Conservation (phyloP, 2,113 vertebrate species). For the Oryzias javanicus region DNA sequence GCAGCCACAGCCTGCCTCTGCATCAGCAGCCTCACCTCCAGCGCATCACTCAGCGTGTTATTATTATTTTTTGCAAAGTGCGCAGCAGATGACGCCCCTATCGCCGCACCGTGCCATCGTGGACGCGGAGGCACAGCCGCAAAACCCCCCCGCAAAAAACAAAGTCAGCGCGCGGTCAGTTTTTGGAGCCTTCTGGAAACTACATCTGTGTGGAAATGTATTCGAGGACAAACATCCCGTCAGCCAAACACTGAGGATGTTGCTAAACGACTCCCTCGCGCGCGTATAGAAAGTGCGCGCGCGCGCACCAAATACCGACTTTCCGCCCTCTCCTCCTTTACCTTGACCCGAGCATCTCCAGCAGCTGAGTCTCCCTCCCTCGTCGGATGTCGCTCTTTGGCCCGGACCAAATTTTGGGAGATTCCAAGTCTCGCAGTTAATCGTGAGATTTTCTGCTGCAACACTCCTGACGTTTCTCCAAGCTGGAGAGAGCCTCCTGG, state of each 20-base stretch:
- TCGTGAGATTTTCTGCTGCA: conserved; percentile 68
- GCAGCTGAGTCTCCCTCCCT: conserved; percentile 20
- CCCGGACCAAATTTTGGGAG: conserved; percentile 52
- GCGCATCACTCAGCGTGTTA: conserved; percentile 42
- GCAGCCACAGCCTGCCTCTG: conserved; percentile 42
- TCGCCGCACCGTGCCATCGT: conserved; percentile 31
- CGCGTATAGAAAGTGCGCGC: too few relatives aligned
- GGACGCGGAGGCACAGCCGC: conserved; percentile 31
- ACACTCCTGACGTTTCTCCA: conserved; percentile 57
- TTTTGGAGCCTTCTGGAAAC: conserved; percentile 9
- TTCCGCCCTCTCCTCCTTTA: conserved; percentile 35
- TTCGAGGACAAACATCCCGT: conserved; percentile 34
- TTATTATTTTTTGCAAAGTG: conserved; percentile 53
- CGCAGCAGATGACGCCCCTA: conserved; percentile 67
- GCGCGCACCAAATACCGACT: too few relatives aligned
- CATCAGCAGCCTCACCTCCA: conserved; percentile 47
- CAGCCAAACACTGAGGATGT: conserved; percentile 31
- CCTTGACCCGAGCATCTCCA: conserved; percentile 56
- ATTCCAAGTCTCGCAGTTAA: conserved; percentile 66
- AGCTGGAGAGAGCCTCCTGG: conserved; percentile 35
- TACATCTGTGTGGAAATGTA: conserved; percentile 2
- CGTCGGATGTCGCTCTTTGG: conserved; percentile 70
- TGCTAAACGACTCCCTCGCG: too few relatives aligned
- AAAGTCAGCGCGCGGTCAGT: conserved; percentile 19
- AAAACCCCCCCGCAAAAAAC: background rate